These are phyloP conservation scores for Pitangus sulphuratus DNA, from an alignment of 2,797 vertebrate genomes.

Conservation along the genomic window DNA sequence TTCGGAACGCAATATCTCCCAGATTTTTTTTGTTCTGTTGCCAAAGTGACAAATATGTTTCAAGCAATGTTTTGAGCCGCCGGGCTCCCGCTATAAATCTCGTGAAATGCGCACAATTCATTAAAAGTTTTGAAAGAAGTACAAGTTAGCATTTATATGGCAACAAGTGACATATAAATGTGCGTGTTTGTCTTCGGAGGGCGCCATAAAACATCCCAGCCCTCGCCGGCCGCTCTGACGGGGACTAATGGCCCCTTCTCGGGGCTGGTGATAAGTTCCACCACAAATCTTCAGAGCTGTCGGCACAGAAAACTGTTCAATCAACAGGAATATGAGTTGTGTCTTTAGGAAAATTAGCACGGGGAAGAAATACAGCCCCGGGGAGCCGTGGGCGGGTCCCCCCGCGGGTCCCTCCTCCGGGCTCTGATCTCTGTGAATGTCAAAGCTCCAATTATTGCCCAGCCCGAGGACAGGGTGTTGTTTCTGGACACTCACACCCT, in stretches of 20 bases:
- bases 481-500: not conserved
- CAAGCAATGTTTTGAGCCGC: constrained; percentile 77
- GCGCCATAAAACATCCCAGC: constrained; percentile 15
- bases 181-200: constrained; percentile 48
- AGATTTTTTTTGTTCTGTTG: constrained; percentile 74
- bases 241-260: not conserved
- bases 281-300: constrained; percentile 63
- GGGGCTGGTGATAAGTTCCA: not conserved
- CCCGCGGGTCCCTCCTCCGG: not conserved
- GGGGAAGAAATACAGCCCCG: constrained; percentile 9
- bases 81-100: constrained; percentile 80
- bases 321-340: constrained; percentile 55
- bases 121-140: constrained; percentile 81
- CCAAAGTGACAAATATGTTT: constrained; percentile 83
- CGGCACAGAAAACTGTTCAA: constrained; percentile 52
- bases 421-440: not conserved
- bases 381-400: not conserved
- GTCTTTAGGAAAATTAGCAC: constrained; percentile 64
- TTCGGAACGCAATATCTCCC: constrained; percentile 62
- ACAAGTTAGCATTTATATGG: constrained; percentile 73
- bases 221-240: not conserved
- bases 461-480: not conserved
- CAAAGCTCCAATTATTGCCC: not conserved
- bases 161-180: constrained; percentile 74
- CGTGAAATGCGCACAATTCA: constrained; percentile 71